Evolutionary conservation across 2,113 vertebrate genomes (phyloP), one percentile per base, ranked within the genome.

Genomic region (Gallinago media): DNA sequence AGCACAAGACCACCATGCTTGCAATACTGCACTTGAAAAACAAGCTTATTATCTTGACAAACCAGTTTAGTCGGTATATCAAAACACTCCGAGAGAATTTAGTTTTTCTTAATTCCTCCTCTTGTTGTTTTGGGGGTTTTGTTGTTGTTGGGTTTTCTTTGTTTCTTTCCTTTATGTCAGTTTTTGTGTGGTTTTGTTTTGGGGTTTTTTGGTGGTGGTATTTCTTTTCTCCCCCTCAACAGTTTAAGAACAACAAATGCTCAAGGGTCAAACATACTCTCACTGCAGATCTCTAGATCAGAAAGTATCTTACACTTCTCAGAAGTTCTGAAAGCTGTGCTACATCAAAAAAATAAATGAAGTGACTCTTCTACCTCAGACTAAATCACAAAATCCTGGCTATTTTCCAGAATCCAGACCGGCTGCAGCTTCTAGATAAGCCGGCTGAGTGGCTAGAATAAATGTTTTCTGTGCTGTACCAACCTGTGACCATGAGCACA

Each of bases 381-480:
- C 36, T 82, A 68, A 80, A 90, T 44, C 32, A 40, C 50, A 78
- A 93, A 74, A 62, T 19, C 31, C 38, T 76, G 36, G n/a, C 32
- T 66, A 9, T 46, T 47, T 71, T 96, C 55, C 78, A 94, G 65
- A 44, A 23, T 55, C 36, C 11, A 6, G 22, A 9, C 38, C 76
- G 67, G 31, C 79, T 95, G 49, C 38, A 71, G 32, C 25, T 91
- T 81, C 71, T 63, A 94, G 63, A 95, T 91, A 95, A 94, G 40
- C 16, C 54, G 12, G 12, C 23, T 78, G 54, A 47, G 46, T 20
- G 8, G 46, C 52, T 59, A 22, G 23, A 50, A 70, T 11, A 70
- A 76, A 44, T 44, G 34, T 4, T 56, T 54, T 52, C 47, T 68
- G 23, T 27, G 42, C 8, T 3, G 2, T 31, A 67, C 11, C 50